These are phyloP conservation scores for Sarcophaga bullata DNA, from an alignment of 1,140 invertebrate genomes.

Conservation along the genomic window DNA sequence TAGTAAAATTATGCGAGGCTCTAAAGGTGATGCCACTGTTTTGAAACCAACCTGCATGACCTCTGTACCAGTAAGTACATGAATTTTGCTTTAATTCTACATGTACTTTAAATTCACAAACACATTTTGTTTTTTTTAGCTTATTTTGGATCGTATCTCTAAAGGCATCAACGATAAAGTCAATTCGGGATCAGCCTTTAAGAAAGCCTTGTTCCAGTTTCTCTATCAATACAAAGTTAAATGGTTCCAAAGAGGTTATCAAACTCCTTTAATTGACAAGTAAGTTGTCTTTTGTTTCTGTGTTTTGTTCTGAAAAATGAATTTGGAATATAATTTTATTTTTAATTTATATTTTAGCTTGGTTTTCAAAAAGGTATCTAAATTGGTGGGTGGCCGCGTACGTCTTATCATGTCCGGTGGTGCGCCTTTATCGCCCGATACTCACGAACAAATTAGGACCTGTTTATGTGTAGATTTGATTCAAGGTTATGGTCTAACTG, in stretches of 20 bases:
- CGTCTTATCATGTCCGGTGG: constrained; percentile 91
- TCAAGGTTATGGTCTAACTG: constrained; percentile 97
- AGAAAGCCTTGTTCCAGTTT: constrained; percentile 87
- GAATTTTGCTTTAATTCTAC: not conserved
- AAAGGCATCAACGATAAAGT: constrained; percentile 95
- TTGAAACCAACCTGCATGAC: constrained; percentile 94
- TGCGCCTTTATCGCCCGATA: constrained; percentile 94
- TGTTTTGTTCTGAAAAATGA: constrained; percentile 23
- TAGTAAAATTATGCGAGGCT: constrained; percentile 94
- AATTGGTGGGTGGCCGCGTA: constrained; percentile 87
- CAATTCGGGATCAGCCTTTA: constrained; percentile 77
- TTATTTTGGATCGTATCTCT: constrained; percentile 94
- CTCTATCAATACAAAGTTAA: constrained; percentile 91
- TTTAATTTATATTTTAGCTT: constrained; percentile 59
- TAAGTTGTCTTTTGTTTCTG: constrained; percentile 51
- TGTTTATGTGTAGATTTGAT: constrained; percentile 91
- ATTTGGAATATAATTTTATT: not conserved
- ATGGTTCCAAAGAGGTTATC: constrained; percentile 85
- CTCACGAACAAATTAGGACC: constrained; percentile 93
- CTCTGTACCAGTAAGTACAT: constrained; percentile 84
- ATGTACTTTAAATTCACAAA: constrained; percentile 30
- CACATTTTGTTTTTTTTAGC: constrained; percentile 65
- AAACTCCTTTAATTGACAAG: constrained; percentile 83
- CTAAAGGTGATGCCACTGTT: constrained; percentile 89
- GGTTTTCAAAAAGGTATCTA: constrained; percentile 81